These are phyloP conservation scores for Neodon shergylaensis DNA, from an alignment of 2,113 vertebrate species.

Conservation along the genomic window DNA sequence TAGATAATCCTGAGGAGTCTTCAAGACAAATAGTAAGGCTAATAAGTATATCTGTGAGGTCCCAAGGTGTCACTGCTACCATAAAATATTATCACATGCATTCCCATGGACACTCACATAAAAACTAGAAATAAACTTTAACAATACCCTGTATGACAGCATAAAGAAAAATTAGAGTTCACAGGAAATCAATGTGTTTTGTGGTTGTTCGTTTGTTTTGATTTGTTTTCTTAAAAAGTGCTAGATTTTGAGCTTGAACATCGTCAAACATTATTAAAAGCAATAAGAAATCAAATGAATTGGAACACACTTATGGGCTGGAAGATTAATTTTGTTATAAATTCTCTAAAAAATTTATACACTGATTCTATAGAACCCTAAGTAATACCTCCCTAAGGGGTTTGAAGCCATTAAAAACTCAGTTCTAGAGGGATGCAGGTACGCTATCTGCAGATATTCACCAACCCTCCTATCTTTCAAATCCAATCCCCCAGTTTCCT, in stretches of 20 bases:
- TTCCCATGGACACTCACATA: not conserved
- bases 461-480: not conserved
- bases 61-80: not conserved
- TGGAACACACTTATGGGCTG: not conserved
- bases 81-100: not conserved
- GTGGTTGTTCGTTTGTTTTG: not conserved
- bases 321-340: not conserved
- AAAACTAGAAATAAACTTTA: not conserved
- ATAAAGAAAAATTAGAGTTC: not conserved
- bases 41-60: not conserved
- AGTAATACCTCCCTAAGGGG: not conserved
- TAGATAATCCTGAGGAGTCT: not conserved
- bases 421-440: not conserved
- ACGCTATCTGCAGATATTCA: not conserved
- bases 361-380: not conserved
- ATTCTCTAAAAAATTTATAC: not conserved
- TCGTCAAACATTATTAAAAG: not conserved
- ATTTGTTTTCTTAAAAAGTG: not conserved
- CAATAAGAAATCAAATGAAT: not conserved
- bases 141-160: not conserved
- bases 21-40: not conserved
- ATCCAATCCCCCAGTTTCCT: not conserved
- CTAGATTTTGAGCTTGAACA: not conserved
- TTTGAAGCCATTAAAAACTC: not conserved
- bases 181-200: not conserved